Evolutionary conservation across 2,888 invertebrate species (phyloP).

Genomic region (Blastobasis lacticolella): DNA sequence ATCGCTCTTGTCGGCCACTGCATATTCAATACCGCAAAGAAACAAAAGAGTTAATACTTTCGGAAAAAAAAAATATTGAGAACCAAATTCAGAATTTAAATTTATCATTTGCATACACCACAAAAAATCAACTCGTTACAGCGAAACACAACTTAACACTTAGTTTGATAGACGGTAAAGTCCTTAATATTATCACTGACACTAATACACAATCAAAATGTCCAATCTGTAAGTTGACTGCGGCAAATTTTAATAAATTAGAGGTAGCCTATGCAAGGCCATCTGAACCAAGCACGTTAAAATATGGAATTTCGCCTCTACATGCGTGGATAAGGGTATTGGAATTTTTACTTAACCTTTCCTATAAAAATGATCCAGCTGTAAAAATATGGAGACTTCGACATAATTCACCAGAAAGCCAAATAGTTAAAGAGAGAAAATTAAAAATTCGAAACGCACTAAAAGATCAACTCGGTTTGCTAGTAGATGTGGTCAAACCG

Average conservation of each 20-base stretch:
- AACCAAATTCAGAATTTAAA: neutral
- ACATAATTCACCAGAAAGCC: neutral
- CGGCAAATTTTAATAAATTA: conserved; percentile 7
- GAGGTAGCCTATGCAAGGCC: neutral
- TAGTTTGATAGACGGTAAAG: conserved; percentile 4
- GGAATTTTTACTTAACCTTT: neutral
- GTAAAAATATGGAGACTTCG: conserved; percentile 3
- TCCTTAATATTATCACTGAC: conserved; percentile 1
- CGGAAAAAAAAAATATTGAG: neutral
- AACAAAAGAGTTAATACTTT: neutral
- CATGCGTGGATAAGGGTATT: conserved; percentile 6
- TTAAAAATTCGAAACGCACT: conserved; percentile 3
- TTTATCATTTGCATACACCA: neutral
- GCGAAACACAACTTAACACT: neutral
- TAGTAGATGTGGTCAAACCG: conserved; percentile 4
- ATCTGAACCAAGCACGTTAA: neutral
- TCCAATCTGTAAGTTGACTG: conserved; percentile 6
- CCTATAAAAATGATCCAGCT: conserved; percentile 4
- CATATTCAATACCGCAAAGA: neutral
- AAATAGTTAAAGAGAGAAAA: conserved; percentile 3
- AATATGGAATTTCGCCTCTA: conserved; percentile 6
- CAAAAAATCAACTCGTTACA: neutral
- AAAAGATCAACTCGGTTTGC: neutral
- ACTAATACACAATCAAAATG: conserved; percentile 5
- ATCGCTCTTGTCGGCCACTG: neutral